phyloP scores from a whole-genome alignment of 2,797 vertebrate genomes.

The Alectoris magna region DNA sequence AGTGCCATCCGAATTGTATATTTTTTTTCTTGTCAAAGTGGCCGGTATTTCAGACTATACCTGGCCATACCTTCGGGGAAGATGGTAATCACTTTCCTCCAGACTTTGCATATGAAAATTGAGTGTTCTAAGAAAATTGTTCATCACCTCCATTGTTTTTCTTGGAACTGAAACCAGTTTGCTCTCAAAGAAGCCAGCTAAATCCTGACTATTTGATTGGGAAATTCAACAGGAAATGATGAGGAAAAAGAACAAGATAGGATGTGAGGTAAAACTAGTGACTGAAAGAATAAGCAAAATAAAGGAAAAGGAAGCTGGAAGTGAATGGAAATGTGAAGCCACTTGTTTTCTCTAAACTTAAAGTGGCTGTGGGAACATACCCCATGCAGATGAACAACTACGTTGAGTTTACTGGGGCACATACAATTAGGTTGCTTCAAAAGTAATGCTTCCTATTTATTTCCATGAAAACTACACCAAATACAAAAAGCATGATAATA shows the following conservation, averaged over 20 bases:
- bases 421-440: neutral
- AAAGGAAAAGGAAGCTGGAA: neutral
- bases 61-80: neutral
- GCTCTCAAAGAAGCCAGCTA: neutral
- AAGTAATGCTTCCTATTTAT: neutral
- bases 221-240: slow-evolving; percentile 30
- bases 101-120: neutral
- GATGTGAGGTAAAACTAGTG: neutral
- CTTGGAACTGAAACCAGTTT: neutral
- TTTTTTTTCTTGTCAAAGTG: neutral
- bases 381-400: neutral
- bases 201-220: neutral
- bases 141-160: neutral
- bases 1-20: neutral
- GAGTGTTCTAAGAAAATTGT: neutral
- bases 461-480: neutral
- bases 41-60: neutral
- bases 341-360: neutral
- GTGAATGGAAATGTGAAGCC: neutral
- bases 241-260: slow-evolving; percentile 1
- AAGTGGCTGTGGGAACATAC: neutral
- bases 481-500: too few relatives aligned
- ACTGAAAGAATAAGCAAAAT: neutral
- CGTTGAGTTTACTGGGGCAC: neutral
- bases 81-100: slow-evolving; percentile 3